Conservation (phyloP, 2,888 invertebrate species). For the Gnatocerus cornutus region DNA sequence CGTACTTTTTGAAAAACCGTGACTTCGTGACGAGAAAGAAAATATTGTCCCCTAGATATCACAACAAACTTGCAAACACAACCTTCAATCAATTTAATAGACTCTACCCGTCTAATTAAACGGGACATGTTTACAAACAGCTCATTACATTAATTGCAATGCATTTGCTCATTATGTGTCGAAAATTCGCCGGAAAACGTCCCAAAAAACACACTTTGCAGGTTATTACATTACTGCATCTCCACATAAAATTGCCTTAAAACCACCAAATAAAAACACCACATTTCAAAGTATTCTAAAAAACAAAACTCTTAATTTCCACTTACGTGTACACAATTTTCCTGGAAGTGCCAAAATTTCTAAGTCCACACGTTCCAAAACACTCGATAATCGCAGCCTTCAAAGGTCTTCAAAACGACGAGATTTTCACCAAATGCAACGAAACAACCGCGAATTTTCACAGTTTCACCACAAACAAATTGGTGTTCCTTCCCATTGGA, state of each 20-base stretch:
- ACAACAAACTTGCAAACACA: constrained; percentile 8
- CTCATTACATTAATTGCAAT: constrained; percentile 20
- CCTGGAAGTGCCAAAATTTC: constrained; percentile 55
- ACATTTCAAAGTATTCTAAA: constrained; percentile 2
- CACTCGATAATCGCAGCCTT: constrained; percentile 13
- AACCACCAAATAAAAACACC: constrained; percentile 8
- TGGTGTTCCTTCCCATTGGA: constrained; percentile 37
- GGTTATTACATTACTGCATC: constrained; percentile 34
- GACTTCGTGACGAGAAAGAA: neutral
- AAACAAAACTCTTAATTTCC: constrained; percentile 43
- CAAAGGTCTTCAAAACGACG: neutral
- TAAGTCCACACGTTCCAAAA: constrained; percentile 40
- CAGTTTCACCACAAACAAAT: constrained; percentile 23
- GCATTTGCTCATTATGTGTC: constrained; percentile 5
- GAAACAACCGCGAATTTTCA: constrained; percentile 22
- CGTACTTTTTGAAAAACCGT: constrained; percentile 27
- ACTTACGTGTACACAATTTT: constrained; percentile 60
- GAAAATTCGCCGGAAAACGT: neutral
- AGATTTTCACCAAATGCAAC: constrained; percentile 1
- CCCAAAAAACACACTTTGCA: constrained; percentile 22
- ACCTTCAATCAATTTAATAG: constrained; percentile 16
- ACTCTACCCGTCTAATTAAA: constrained; percentile 24
- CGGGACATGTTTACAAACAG: constrained; percentile 26
- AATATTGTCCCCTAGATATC: neutral
- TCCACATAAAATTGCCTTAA: constrained; percentile 7